Evolutionary conservation across 2,888 invertebrate genomes (phyloP).

Genomic region (Chymomyza amoena): DNA sequence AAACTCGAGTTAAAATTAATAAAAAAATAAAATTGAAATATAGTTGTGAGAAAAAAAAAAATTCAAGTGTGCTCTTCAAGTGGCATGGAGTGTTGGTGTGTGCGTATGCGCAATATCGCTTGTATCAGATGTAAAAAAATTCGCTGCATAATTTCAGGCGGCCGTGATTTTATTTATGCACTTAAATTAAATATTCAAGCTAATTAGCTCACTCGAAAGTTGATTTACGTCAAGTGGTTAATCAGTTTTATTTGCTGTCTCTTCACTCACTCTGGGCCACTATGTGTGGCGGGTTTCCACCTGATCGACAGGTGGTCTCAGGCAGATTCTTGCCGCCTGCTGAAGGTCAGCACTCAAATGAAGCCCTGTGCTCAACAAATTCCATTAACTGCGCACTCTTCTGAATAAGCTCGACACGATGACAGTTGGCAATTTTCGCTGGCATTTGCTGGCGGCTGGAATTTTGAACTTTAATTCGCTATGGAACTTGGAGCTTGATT

Average conservation of each 20-base stretch:
- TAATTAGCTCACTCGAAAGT: constrained; percentile 63
- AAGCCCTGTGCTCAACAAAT: neutral
- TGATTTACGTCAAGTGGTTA: constrained; percentile 62
- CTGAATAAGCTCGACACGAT: neutral
- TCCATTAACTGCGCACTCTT: neutral
- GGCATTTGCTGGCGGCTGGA: too few species aligned
- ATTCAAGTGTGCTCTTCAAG: neutral
- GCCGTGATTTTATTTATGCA: constrained; percentile 57
- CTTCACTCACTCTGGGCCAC: neutral
- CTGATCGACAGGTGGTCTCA: neutral
- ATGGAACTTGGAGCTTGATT: neutral
- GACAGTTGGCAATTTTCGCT: neutral
- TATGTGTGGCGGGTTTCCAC: neutral
- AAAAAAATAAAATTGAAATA: too few species aligned
- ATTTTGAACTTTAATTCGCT: neutral
- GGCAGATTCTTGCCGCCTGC: neutral
- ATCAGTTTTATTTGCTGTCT: constrained; percentile 30
- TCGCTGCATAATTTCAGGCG: constrained; percentile 40
- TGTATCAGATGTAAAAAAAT: neutral
- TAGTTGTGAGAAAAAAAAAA: too few species aligned
- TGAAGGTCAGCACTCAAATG: neutral
- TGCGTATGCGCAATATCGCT: neutral
- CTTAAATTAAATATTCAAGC: constrained; percentile 64
- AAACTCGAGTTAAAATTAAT: too few species aligned
- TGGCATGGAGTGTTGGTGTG: neutral